Conservation (phyloP, 1,140 invertebrate species). For the Sipha flava region DNA sequence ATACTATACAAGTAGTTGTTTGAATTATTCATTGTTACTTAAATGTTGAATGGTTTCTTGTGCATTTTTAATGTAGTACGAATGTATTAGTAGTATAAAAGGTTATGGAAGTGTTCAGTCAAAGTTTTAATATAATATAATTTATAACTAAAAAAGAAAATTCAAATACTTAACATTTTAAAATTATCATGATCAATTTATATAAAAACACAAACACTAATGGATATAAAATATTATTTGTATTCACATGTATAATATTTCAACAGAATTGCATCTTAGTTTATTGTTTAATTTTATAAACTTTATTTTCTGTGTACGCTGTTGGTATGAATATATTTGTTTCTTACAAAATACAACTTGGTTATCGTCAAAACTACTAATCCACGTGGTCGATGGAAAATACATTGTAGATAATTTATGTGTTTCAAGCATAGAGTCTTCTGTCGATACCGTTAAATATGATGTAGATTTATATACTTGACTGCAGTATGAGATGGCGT, state of each 20-base stretch:
- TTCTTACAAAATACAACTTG: background rate
- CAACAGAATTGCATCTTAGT: background rate
- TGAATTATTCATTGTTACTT: too few species aligned
- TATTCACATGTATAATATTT: background rate
- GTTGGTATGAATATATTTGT: background rate
- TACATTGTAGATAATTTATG: conserved; percentile 15
- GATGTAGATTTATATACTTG: background rate
- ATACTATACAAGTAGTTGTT: too few species aligned
- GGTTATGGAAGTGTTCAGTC: too few species aligned
- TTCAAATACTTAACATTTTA: too few species aligned
- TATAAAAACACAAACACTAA: background rate
- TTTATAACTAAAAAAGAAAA: too few species aligned
- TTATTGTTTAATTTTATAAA: conserved; percentile 3
- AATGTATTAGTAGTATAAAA: too few species aligned
- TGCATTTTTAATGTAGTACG: too few species aligned
- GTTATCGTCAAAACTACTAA: background rate
- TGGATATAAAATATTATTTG: background rate
- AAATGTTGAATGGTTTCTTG: too few species aligned
- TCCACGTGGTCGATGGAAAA: background rate
- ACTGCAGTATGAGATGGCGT: background rate
- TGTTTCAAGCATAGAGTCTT: background rate
- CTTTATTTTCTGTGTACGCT: background rate
- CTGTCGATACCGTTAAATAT: background rate
- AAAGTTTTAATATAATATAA: too few species aligned
- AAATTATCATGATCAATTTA: too few species aligned